phyloP scores from a whole-genome alignment of 2,797 vertebrate genomes.

The Sparus aurata region DNA sequence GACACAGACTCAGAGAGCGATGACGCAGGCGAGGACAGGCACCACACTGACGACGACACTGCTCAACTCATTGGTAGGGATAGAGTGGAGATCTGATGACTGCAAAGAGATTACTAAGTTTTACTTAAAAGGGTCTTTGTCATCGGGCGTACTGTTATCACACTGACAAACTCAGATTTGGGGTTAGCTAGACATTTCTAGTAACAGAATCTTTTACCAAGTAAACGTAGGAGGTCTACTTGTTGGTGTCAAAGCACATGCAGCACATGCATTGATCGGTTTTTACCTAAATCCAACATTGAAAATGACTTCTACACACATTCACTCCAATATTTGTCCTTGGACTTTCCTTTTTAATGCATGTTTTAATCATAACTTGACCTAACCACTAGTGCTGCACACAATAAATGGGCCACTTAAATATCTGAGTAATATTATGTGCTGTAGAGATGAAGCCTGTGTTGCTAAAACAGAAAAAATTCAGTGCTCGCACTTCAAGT shows the following conservation, averaged over 20 bases:
- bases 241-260: constrained; percentile 54
- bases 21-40: constrained; percentile 65
- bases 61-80: constrained; percentile 82
- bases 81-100: constrained; percentile 71
- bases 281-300: constrained; percentile 33
- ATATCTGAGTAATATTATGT: constrained; percentile 18
- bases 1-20: constrained; percentile 80
- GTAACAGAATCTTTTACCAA: constrained; percentile 35
- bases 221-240: constrained; percentile 24
- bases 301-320: constrained; percentile 12
- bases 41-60: constrained; percentile 78
- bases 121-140: constrained; percentile 35
- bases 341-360: constrained; percentile 31
- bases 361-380: constrained; percentile 39
- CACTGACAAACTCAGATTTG: background rate
- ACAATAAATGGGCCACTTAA: constrained; percentile 34
- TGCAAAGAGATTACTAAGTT: constrained; percentile 38
- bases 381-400: constrained; percentile 59
- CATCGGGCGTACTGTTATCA: constrained; percentile 29
- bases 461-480: constrained; percentile 20
- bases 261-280: constrained; percentile 18
- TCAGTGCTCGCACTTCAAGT: background rate
- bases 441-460: constrained; percentile 18
- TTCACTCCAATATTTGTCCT: constrained; percentile 7
- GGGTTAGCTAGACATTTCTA: constrained; percentile 43